These are phyloP conservation scores for Drosophila fulvimacula DNA, from an alignment of 2,888 invertebrate genomes.

Conservation along the genomic window DNA sequence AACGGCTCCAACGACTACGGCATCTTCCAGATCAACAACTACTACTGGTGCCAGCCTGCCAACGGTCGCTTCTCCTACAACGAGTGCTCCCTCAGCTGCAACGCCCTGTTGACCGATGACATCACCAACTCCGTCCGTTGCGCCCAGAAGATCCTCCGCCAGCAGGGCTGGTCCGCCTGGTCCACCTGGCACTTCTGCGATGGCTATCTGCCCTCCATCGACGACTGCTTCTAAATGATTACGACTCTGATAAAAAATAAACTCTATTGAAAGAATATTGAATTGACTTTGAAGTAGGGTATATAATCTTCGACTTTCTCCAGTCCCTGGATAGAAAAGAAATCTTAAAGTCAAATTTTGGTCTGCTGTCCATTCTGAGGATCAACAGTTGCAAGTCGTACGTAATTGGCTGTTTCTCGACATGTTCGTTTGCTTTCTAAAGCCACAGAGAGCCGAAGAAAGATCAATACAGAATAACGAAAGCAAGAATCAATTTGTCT, in stretches of 20 bases:
- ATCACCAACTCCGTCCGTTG: slow-evolving; percentile 75
- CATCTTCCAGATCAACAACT: slow-evolving; percentile 82
- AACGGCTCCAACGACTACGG: slow-evolving; percentile 85
- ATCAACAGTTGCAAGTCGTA: slow-evolving; percentile 26
- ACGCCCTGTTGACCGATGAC: slow-evolving; percentile 71
- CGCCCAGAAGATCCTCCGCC: slow-evolving; percentile 68
- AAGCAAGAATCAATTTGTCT: slow-evolving; percentile 58
- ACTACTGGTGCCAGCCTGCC: slow-evolving; percentile 79
- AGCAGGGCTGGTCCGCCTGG: slow-evolving; percentile 82
- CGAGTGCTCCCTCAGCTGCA: slow-evolving; percentile 73
- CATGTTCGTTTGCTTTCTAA: slow-evolving; percentile 51
- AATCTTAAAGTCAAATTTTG: slow-evolving; percentile 23
- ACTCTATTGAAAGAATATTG: neutral
- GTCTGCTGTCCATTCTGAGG: slow-evolving; percentile 13
- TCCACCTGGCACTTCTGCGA: slow-evolving; percentile 73
- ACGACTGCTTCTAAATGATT: slow-evolving; percentile 69
- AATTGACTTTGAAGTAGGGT: neutral
- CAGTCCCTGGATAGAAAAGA: slow-evolving; percentile 13
- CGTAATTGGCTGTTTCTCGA: slow-evolving; percentile 50
- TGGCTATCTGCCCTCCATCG: slow-evolving; percentile 69
- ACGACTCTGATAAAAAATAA: slow-evolving; percentile 15
- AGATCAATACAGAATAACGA: slow-evolving; percentile 36
- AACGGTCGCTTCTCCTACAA: slow-evolving; percentile 73
- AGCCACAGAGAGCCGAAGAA: slow-evolving; percentile 26
- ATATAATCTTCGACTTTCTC: neutral